phyloP scores from a whole-genome alignment of 2,888 invertebrate species.

The Hemicrepidius hirtus region DNA sequence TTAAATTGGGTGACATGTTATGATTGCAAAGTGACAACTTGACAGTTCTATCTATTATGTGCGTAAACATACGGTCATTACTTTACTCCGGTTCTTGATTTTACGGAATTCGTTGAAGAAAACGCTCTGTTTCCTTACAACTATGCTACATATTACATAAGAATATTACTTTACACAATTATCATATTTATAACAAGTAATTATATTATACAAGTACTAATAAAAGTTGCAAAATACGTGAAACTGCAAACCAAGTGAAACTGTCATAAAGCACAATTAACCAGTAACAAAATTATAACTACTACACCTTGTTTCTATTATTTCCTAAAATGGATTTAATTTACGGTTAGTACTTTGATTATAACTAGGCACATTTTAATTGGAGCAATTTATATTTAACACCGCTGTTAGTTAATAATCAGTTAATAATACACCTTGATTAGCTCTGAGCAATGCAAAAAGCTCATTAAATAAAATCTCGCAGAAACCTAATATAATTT shows the following conservation, averaged over 20 bases:
- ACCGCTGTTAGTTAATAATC: not conserved
- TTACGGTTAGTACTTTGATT: slow-evolving; percentile 11
- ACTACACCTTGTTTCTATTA: slow-evolving; percentile 13
- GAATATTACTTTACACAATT: slow-evolving; percentile 31
- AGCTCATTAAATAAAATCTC: slow-evolving; percentile 1
- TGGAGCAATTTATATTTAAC: slow-evolving; percentile 15
- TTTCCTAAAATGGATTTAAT: slow-evolving; percentile 28
- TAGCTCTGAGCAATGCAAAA: not conserved
- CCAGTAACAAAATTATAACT: slow-evolving; percentile 4
- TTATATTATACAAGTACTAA: slow-evolving; percentile 31
- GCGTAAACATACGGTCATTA: slow-evolving; percentile 8
- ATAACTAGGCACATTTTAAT: slow-evolving; percentile 11
- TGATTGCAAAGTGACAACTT: not conserved
- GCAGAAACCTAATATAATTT: not conserved
- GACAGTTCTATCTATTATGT: slow-evolving; percentile 5
- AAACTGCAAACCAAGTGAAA: slow-evolving; percentile 18
- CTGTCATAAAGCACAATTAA: slow-evolving; percentile 30
- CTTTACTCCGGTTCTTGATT: slow-evolving; percentile 21
- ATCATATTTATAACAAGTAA: slow-evolving; percentile 29
- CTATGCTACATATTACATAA: slow-evolving; percentile 18
- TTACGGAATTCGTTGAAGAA: slow-evolving; percentile 28
- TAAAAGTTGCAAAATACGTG: slow-evolving; percentile 20
- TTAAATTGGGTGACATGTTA: no score
- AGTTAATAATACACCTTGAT: slow-evolving; percentile 6
- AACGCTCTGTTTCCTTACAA: slow-evolving; percentile 13